Percentiles rank a stretch among this genome's conserved stretches.
phyloP scores from a whole-genome alignment of 2,888 invertebrate genomes.

The Bombylius discolor region DNA sequence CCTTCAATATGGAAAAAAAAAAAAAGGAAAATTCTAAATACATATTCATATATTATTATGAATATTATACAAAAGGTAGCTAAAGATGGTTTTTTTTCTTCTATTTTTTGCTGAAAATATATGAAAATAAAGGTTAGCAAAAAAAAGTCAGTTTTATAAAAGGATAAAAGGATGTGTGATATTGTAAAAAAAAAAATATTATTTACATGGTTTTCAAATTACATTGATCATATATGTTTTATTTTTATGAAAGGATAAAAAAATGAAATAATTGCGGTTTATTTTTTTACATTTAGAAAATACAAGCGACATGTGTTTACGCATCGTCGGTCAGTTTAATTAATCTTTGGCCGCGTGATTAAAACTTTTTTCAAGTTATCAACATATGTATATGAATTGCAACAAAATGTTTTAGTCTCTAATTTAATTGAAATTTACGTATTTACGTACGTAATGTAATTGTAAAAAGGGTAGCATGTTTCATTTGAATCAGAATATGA shows the following conservation, averaged over 20 bases:
- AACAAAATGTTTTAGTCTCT: not conserved
- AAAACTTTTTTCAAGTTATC: conserved; percentile 3
- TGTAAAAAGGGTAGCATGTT: not conserved
- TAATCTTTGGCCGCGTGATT: conserved; percentile 12
- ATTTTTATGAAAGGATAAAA: not conserved
- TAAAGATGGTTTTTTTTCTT: too few relatives aligned
- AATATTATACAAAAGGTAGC: not conserved
- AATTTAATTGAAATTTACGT: conserved; percentile 14
- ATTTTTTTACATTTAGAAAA: not conserved
- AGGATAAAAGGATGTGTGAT: conserved; percentile 7
- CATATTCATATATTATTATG: not conserved
- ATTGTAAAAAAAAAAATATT: not conserved
- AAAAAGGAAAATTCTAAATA: not conserved
- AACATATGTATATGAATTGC: not conserved
- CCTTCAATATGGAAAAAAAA: not conserved
- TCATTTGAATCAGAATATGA: too few relatives aligned
- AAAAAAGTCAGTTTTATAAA: not conserved
- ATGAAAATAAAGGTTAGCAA: too few relatives aligned
- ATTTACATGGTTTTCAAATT: too few relatives aligned
- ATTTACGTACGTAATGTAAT: conserved; percentile 1
- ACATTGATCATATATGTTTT: too few relatives aligned
- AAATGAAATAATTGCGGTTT: not conserved
- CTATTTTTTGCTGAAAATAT: too few relatives aligned
- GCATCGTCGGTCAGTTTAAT: conserved; percentile 13
- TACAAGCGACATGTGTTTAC: conserved; percentile 13